Base-by-base conservation (phyloP, 2,888 invertebrate genomes). In the Smittia sp. region DNA sequence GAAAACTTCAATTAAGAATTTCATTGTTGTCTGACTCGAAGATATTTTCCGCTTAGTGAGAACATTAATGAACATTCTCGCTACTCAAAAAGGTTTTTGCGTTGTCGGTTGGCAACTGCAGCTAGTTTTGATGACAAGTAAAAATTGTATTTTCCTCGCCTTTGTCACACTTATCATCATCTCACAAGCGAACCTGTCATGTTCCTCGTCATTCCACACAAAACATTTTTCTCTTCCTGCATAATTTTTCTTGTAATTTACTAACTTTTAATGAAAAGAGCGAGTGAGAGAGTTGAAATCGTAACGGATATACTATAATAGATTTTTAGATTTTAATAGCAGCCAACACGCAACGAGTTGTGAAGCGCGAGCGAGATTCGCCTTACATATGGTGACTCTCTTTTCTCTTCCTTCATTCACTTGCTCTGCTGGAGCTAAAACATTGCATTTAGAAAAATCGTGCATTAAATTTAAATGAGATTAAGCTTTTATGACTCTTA, bases 291-390 rank as follows among this genome's bases (percentile, higher is more conserved):
- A 69, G 22, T 25, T 25, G 41, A 69, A 69, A 69, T 69, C 41
- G 69, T 69, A 69, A 69, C 69, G 69, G 69, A 69, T 69, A 69
- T 69, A 69, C 69, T 54, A 69, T 69, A 69, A 69, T 69, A 69
- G 69, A 69, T 69, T 68, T n/a, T 67, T 67, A 46, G 46, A 46
- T 24, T 65, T 69, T 67, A 67, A 67, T 67, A 22, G 67, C 67
- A 39, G 13, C 24, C 67, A 66, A 58, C 63, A 63, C 63, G 63
- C 63, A 63, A 25, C 24, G n/a, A 58, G 20, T 18, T 9, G 15
- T 58, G 18, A 46, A 46, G 15, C 46, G 27, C 63, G 25, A 63
- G 27, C 58, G 58, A 7, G 58, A 58, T 63, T 58, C 22, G 22
- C 27, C 27, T 63, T 63, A 63, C 63, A 63, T 25, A 63, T 63